These are phyloP conservation scores for Urocyon cinereoargenteus DNA, from an alignment of 2,797 vertebrate genomes.

Conservation along the genomic window DNA sequence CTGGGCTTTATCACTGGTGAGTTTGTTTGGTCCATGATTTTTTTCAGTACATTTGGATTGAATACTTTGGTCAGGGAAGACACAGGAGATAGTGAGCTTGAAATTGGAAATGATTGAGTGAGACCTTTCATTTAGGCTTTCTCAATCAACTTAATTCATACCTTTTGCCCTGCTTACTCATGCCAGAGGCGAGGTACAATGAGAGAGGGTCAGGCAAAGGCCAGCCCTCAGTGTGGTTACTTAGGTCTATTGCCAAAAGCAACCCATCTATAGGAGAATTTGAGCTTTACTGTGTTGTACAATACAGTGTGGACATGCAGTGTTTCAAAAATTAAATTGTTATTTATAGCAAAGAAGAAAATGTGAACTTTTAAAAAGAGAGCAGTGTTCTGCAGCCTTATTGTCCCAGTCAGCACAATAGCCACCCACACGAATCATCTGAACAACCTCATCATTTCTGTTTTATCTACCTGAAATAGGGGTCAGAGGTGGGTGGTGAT, in stretches of 20 bases:
- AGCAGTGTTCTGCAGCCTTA: conserved; percentile 47
- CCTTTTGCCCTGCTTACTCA: conserved; percentile 68
- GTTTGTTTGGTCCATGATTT: conserved; percentile 62
- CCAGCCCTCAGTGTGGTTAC: conserved; percentile 46
- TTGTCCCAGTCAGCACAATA: conserved; percentile 63
- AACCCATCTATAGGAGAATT: conserved; percentile 34
- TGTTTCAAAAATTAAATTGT: conserved; percentile 70
- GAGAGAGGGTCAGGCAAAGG: conserved; percentile 57
- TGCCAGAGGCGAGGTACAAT: conserved; percentile 18
- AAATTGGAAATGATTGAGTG: conserved; percentile 59
- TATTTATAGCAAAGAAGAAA: conserved; percentile 74
- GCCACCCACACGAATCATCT: conserved; percentile 61
- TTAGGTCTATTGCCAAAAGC: conserved; percentile 58
- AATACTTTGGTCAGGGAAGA: conserved; percentile 17
- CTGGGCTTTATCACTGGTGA: conserved; percentile 40
- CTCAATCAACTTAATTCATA: conserved; percentile 72
- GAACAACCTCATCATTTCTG: conserved; percentile 67
- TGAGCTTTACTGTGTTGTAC: conserved; percentile 63
- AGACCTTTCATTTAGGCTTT: conserved; percentile 68
- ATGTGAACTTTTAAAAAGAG: conserved; percentile 67
- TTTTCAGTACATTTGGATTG: conserved; percentile 56
- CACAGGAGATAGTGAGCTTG: conserved; percentile 45
- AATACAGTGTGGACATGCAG: conserved; percentile 34
- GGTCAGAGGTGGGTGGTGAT: conserved; percentile 62
- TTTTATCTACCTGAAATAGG: conserved; percentile 71